These are phyloP conservation scores for Colletes gigas DNA, from an alignment of 1,140 invertebrate species.

Conservation along the genomic window DNA sequence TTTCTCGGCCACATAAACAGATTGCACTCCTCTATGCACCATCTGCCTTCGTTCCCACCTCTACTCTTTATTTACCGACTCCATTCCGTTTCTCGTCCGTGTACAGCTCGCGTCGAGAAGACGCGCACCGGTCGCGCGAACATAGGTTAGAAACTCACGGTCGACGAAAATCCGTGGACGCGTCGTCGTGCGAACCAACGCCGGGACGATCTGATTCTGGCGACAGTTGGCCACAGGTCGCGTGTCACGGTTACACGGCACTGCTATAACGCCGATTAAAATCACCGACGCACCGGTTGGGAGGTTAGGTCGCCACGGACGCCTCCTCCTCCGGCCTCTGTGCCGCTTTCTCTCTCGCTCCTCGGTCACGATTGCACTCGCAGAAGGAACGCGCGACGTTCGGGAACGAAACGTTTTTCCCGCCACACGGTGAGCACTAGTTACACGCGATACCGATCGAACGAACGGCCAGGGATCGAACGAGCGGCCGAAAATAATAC, in stretches of 20 bases:
- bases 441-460: conserved; percentile 3
- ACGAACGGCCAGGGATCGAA: conserved; percentile 10
- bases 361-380: conserved; percentile 25
- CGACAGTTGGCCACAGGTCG: conserved; percentile 9
- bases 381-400: conserved; percentile 30
- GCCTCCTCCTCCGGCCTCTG: conserved; percentile 41
- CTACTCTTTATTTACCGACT: conserved; percentile 23
- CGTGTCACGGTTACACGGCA: conserved; percentile 43
- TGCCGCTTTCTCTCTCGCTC: conserved; percentile 42
- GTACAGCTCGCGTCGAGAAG: neutral
- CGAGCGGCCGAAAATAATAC: conserved; percentile 20
- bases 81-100: neutral
- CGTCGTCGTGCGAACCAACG: neutral
- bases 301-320: conserved; percentile 64
- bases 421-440: conserved; percentile 25
- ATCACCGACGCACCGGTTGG: conserved; percentile 60
- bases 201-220: neutral
- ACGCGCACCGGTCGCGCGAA: conserved; percentile 13
- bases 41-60: conserved; percentile 4
- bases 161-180: neutral
- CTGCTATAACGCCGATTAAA: conserved; percentile 32
- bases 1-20: conserved; percentile 35
- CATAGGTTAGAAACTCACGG: conserved; percentile 42
- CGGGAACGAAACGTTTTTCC: conserved; percentile 28
- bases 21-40: conserved; percentile 21